Evolutionary conservation across 2,888 invertebrate genomes (phyloP), one percentile per base, ranked within the genome.

Genomic region (Baronia brevicornis): DNA sequence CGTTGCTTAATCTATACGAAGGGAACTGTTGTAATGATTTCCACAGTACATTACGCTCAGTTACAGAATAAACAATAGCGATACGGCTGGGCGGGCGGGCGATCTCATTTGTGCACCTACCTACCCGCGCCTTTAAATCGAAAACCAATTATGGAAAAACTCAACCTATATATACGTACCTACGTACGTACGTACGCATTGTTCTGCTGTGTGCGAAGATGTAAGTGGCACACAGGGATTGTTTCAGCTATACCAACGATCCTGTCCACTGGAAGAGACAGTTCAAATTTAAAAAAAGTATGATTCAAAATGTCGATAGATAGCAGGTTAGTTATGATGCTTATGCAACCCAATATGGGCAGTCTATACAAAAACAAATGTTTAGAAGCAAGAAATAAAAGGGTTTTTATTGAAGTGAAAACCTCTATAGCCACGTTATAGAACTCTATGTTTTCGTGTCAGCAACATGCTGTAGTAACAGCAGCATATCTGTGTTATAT

Each of bases 91-190:
- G n/a, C n/a, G n/a, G n/a, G 30, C 33, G 41, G 30, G 41, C 38
- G 41, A 37, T 33, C 39, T 44, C 37, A 31, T 30, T 29, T 29
- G 28, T 36, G 22, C 20, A 21, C n/a, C n/a, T n/a, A n/a, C n/a
- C n/a, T 22, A 21, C 22, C 33, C 29, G 24, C 39, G 33, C 46
- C 45, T 46, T 49, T 48, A 48, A 51, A 51, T 46, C 74, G 75
- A 78, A 79, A 79, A 77, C 74, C 78, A 78, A 78, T 79, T 78
- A 79, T 64, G 68, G 75, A 78, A 78, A 79, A 79, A 72, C 68
- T 70, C 54, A 48, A 73, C 62, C 68, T 58, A 74, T 64, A 64
- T 62, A 68, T 55, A 63, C 38, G 28, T 8, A 29, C 5, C n/a
- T 19, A n/a, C 3, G 6, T 6, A 4, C n/a, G n/a, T n/a, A 11